Base-by-base conservation (phyloP, 2,888 invertebrate species). In the Galeruca laticollis region DNA sequence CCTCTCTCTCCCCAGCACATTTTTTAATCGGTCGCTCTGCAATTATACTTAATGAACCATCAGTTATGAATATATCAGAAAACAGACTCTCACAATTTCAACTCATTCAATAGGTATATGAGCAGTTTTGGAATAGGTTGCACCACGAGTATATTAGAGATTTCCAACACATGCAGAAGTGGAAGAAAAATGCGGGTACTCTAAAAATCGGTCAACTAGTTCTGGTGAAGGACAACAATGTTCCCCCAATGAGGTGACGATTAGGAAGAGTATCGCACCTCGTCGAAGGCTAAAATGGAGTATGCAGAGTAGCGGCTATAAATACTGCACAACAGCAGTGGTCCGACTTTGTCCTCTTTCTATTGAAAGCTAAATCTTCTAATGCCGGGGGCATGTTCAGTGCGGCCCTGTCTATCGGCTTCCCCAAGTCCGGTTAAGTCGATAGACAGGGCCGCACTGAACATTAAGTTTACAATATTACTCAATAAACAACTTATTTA, bases 51-150 rank as follows among this genome's bases (percentile, higher is more conserved):
- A 75, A 74, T 9, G 72, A 76, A 13, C 73, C 68, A 1, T 64
- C 76, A 47, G 6, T 80, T 1, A 47, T 79, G 13, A 31, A n/a
- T n/a, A n/a, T n/a, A n/a, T n/a, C n/a, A n/a, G n/a, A n/a, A n/a
- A n/a, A n/a, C n/a, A n/a, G n/a, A n/a, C n/a, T n/a, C n/a, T n/a
- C n/a, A n/a, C n/a, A n/a, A n/a, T n/a, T n/a, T n/a, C n/a, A n/a
- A n/a, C n/a, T n/a, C n/a, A n/a, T n/a, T n/a, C n/a, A n/a, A n/a
- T n/a, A n/a, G n/a, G n/a, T n/a, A n/a, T n/a, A 64, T 11, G 78
- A 81, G 56, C 73, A 78, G 65, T 78, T 79, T 65, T 80, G 78
- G 79, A 70, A 61, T 4, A 60, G 77, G 13, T 80, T 76, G 80
- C 60, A 59, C 5, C 57, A 61, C 11, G 81, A 82, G 60, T 82